Evolutionary conservation across 1,140 invertebrate species (phyloP).

Genomic region (Ylistrum balloti): DNA sequence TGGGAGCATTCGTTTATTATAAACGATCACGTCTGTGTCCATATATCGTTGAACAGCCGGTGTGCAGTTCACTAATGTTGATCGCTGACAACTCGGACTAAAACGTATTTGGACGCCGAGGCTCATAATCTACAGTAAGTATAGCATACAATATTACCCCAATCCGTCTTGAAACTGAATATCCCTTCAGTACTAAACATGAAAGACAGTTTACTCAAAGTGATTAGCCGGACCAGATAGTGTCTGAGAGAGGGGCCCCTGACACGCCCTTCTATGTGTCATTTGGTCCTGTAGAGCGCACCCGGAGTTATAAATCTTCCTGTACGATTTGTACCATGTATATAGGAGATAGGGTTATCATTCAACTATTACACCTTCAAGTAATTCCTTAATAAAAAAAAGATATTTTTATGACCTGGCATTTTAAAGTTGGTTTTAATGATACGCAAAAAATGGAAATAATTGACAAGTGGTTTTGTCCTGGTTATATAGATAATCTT

Average conservation of each 20-base stretch:
- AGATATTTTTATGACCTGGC: neutral
- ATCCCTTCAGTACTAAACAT: neutral
- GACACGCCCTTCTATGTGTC: neutral
- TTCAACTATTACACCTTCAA: neutral
- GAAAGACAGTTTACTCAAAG: neutral
- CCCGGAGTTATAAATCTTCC: neutral
- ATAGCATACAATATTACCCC: neutral
- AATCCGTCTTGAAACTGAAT: neutral
- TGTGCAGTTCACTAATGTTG: constrained; percentile 1
- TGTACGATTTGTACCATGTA: no score
- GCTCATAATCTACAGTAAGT: neutral
- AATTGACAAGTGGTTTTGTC: neutral
- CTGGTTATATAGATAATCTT: neutral
- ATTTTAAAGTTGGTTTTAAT: constrained; percentile 18
- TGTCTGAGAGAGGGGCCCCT: neutral
- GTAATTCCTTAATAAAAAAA: neutral
- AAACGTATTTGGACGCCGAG: neutral
- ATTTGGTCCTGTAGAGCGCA: neutral
- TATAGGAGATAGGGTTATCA: neutral
- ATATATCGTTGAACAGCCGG: neutral
- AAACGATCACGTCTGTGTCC: neutral
- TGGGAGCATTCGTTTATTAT: neutral
- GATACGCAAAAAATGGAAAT: constrained; percentile 14
- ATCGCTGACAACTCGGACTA: neutral
- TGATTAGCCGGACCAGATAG: neutral